Percentiles rank a stretch among this genome's conserved stretches.
These are phyloP conservation scores for Ophthalmolycus amberensis DNA, from an alignment of 2,113 vertebrate species.

Conservation along the genomic window DNA sequence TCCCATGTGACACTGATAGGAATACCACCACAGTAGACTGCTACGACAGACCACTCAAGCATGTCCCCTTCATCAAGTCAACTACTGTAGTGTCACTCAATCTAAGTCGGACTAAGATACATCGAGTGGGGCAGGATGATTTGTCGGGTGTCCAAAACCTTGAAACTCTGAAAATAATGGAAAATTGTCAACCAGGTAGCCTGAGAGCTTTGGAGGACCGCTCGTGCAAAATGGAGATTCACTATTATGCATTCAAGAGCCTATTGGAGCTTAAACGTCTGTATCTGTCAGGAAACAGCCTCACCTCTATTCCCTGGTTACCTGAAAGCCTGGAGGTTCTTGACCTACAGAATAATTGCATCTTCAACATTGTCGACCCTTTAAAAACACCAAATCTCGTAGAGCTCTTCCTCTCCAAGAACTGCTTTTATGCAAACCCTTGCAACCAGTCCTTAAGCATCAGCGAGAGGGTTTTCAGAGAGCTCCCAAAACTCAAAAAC, in stretches of 20 bases:
- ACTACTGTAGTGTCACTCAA: constrained; percentile 67
- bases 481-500: constrained; percentile 69
- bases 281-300: constrained; percentile 81
- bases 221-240: constrained; percentile 74
- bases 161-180: constrained; percentile 68
- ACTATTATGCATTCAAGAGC: constrained; percentile 68
- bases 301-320: constrained; percentile 78
- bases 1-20: constrained; percentile 80
- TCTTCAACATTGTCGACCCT: constrained; percentile 68
- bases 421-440: constrained; percentile 84
- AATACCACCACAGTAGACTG: constrained; percentile 76
- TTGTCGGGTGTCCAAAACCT: constrained; percentile 81
- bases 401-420: constrained; percentile 71
- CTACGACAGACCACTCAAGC: constrained; percentile 60
- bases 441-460: constrained; percentile 80
- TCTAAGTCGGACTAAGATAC: constrained; percentile 76
- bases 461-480: constrained; percentile 64
- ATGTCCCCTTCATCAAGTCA: constrained; percentile 74
- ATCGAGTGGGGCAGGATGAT: constrained; percentile 34
- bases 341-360: constrained; percentile 77
- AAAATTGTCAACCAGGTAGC: constrained; percentile 76
- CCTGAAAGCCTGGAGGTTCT: constrained; percentile 75
- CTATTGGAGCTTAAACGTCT: constrained; percentile 72
- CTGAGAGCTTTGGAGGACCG: constrained; percentile 36
- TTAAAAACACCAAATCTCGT: constrained; percentile 72